Base-by-base conservation (phyloP, 1,140 invertebrate genomes). In the Augochlora pura region DNA sequence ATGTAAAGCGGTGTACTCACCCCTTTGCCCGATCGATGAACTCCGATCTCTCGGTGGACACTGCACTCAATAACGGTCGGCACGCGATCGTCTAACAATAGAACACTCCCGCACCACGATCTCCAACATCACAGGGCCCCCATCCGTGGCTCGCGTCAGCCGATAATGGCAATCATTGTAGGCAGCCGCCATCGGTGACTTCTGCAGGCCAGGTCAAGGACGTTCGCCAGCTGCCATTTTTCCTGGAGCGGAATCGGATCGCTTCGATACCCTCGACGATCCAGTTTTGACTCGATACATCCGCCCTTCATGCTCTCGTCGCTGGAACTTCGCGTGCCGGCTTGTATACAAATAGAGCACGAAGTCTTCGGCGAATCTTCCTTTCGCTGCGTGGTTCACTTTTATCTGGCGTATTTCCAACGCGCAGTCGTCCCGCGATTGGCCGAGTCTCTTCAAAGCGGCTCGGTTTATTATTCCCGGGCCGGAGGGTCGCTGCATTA, bases 11-110 rank as follows among this genome's bases (percentile, higher is more conserved):
- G 54, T 42, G 54, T 73, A 79, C 77, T 79, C 77, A 79, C 77
- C 71, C 16, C 39, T 64, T n/a, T 16, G 46, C 16, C 5, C 25
- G 77, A 74, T 79, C 77, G 77, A 79, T 74, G 77, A 74, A 79
- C 71, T 67, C 63, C 23, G 25, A 74, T 67, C 52, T 49, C 16
- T 49, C 21, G 14, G 52, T 64, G 76, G 60, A 46, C 71, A 74
- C 71, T 74, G 62, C 77, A 74, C 77, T 79, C 71, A 6, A 21
- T 74, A 60, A 60, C 39, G 23, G 62, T 59, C 63, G 46, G 42
- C 71, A 79, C 70, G 71, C 71, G 63, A 79, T 66, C 65, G 71
- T 74, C 71, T 38, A 79, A 60, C 72, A 60, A 79, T 74, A 74
- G 70, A 49, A 21, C 71, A 74, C 71, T 66, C 46, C 52, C 27